These are phyloP conservation scores for Chunga burmeisteri DNA, from an alignment of 2,113 vertebrate genomes.

Conservation along the genomic window DNA sequence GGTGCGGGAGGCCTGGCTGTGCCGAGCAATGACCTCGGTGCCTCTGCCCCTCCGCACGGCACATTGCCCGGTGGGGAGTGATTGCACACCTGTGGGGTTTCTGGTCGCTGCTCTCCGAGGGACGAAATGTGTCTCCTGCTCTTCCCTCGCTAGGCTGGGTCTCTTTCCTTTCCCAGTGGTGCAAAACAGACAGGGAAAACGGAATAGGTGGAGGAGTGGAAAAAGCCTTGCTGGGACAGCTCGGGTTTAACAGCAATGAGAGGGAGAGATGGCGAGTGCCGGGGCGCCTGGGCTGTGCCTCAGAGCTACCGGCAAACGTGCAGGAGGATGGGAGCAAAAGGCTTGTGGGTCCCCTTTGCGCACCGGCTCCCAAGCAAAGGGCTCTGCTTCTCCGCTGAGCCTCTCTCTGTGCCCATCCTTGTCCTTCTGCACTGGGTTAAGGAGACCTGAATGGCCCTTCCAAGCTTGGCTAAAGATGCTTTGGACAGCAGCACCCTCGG, in stretches of 20 bases:
- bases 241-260: neutral
- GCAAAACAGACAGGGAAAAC: neutral
- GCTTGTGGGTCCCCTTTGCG: neutral
- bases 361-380: neutral
- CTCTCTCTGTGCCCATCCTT: neutral
- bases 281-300: neutral
- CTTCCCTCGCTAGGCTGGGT: neutral
- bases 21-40: neutral
- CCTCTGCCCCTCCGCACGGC: neutral
- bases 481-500: neutral
- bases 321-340: neutral
- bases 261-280: fast-evolving
- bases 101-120: neutral
- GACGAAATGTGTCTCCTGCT: neutral
- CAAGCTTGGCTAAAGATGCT: neutral
- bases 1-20: neutral
- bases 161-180: neutral
- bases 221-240: neutral
- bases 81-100: neutral
- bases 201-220: conserved; percentile 1
- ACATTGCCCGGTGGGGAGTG: neutral
- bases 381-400: neutral
- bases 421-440: neutral
- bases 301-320: neutral
- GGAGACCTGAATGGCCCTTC: neutral